A percentile compares a stretch with the other conserved stretches of the same genome.
Conservation (phyloP, 1,140 invertebrate genomes). For the Cotesia chilonis region DNA sequence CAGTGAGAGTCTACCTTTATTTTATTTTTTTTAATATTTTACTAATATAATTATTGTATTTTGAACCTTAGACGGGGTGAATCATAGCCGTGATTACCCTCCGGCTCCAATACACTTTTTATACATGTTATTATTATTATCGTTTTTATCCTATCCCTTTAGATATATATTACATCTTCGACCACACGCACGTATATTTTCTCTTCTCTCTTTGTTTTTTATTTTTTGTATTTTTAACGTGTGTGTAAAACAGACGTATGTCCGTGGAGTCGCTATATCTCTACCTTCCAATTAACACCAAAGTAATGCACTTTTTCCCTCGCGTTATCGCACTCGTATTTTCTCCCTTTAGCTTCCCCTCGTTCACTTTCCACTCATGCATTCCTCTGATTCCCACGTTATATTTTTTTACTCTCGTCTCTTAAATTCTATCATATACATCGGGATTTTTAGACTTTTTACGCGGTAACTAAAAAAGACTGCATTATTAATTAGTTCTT, state of each 20-base stretch:
- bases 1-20: conserved; percentile 6
- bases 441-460: too few relatives aligned
- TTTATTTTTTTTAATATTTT: neutral
- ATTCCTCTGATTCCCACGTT: conserved; percentile 21
- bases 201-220: neutral
- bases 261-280: neutral
- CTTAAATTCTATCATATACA: too few relatives aligned
- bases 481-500: too few relatives aligned
- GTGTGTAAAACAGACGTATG: neutral
- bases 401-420: neutral
- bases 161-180: neutral
- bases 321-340: conserved; percentile 28
- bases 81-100: conserved; percentile 21
- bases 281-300: conserved; percentile 29
- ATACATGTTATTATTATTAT: neutral
- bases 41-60: too few relatives aligned
- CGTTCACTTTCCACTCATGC: conserved; percentile 3
- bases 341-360: conserved; percentile 19
- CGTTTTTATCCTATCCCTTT: neutral
- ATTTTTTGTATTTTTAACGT: too few relatives aligned
- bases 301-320: conserved; percentile 28
- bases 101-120: neutral
- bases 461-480: too few relatives aligned
- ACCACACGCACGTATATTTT: conserved; percentile 1
- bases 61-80: conserved; percentile 17